Evolutionary conservation across 2,797 vertebrate genomes (phyloP).

Genomic region (Streptopelia turtur): DNA sequence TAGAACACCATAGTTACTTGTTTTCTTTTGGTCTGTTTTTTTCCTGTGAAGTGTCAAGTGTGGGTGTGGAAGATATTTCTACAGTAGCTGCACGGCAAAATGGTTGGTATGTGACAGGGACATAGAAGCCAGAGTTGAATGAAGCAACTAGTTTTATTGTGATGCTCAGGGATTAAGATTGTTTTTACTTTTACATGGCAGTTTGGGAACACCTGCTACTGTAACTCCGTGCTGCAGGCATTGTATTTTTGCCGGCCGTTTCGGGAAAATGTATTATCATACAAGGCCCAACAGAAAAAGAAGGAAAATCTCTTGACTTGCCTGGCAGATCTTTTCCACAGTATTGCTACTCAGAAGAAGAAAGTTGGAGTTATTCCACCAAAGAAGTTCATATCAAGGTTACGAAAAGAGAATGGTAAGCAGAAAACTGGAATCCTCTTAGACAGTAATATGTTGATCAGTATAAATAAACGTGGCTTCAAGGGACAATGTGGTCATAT

Average conservation of each 20-base stretch:
- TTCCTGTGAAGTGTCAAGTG: not conserved
- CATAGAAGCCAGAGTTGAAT: not conserved
- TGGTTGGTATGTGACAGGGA: not conserved
- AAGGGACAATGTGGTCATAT: not conserved
- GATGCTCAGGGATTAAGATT: not conserved
- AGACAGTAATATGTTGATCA: not conserved
- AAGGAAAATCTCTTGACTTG: constrained; percentile 98
- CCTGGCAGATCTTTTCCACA: constrained; percentile 97
- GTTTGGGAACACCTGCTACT: constrained; percentile 99
- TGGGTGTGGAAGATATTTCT: not conserved
- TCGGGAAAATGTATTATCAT: constrained; percentile 95
- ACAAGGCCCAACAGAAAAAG: constrained; percentile 98
- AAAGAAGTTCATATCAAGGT: constrained; percentile 97
- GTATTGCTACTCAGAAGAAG: constrained; percentile 98
- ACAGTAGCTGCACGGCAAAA: not conserved
- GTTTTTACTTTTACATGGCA: constrained; percentile 70
- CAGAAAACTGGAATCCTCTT: not conserved
- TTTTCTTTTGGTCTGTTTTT: not conserved
- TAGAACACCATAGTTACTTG: not conserved
- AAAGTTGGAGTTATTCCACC: constrained; percentile 98
- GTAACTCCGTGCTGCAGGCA: constrained; percentile 97
- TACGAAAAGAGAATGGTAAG: constrained; percentile 96
- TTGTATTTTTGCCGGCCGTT: constrained; percentile 97
- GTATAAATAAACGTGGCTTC: not conserved
- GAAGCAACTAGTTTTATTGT: not conserved